Percentiles rank a stretch among this genome's conserved stretches.
Evolutionary conservation across 2,113 vertebrate genomes (phyloP).

Genomic region (Canis aureus): DNA sequence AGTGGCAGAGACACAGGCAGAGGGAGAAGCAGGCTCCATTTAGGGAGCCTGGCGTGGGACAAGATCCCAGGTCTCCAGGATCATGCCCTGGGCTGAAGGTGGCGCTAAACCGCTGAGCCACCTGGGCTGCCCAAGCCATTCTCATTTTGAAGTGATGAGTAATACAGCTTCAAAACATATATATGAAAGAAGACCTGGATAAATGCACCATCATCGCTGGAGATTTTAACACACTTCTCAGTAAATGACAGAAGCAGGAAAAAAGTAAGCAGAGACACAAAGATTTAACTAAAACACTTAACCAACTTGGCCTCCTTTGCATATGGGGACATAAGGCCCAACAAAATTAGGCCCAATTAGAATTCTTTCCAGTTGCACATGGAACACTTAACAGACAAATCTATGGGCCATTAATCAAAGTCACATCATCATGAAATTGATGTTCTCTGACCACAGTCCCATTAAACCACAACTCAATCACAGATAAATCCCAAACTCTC

Average conservation of each 20-base stretch:
- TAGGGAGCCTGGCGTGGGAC: too few relatives aligned
- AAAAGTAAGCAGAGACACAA: neutral
- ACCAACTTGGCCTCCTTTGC: neutral
- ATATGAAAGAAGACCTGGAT: neutral
- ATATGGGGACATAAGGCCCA: neutral
- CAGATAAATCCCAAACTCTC: neutral
- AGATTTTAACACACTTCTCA: neutral
- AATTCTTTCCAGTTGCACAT: neutral
- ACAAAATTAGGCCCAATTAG: neutral
- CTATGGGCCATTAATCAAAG: neutral
- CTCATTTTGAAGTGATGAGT: too few relatives aligned
- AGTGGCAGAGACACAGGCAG: too few relatives aligned
- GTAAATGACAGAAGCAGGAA: neutral
- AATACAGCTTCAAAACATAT: neutral
- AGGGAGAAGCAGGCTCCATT: too few relatives aligned
- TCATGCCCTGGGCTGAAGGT: too few relatives aligned
- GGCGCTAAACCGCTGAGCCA: too few relatives aligned
- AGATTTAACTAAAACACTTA: neutral
- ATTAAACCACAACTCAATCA: neutral
- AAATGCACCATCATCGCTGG: neutral
- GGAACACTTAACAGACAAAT: neutral
- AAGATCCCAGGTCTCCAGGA: too few relatives aligned
- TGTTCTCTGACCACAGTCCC: neutral
- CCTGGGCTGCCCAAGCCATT: neutral
- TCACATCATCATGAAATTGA: fast-evolving